Conservation (phyloP, 1,140 invertebrate genomes). For the Pseudomyrmex dendroicus region DNA sequence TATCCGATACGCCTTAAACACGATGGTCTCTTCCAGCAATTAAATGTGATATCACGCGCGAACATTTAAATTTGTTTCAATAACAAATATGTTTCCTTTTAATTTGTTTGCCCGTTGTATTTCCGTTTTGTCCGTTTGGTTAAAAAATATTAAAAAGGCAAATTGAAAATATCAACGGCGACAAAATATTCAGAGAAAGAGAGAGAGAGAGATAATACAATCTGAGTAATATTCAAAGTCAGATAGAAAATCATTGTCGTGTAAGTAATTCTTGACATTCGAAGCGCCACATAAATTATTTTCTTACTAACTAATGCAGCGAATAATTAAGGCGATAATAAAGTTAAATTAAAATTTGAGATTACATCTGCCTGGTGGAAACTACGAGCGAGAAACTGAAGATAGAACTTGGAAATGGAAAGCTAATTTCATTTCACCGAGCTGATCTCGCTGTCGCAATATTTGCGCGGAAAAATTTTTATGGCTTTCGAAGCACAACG, state of each 20-base stretch:
- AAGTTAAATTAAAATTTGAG: slow-evolving; percentile 57
- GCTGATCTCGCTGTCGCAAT: slow-evolving; percentile 51
- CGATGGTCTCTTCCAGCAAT: slow-evolving; percentile 18
- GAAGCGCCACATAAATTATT: slow-evolving; percentile 46
- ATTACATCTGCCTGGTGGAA: slow-evolving; percentile 34
- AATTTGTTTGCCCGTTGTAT: not conserved
- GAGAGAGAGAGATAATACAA: not conserved
- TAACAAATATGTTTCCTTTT: not conserved
- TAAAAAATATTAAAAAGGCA: slow-evolving; percentile 16
- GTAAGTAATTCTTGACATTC: slow-evolving; percentile 32
- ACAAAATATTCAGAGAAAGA: no score
- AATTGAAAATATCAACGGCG: no score
- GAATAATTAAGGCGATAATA: slow-evolving; percentile 56
- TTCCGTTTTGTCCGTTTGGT: not conserved
- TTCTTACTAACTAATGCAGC: slow-evolving; percentile 48
- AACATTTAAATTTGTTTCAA: not conserved
- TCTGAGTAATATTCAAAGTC: slow-evolving; percentile 20
- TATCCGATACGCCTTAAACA: slow-evolving; percentile 20
- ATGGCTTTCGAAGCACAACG: slow-evolving; percentile 39
- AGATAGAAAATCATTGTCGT: slow-evolving; percentile 25
- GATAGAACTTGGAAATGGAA: slow-evolving; percentile 51
- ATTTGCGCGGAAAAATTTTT: slow-evolving; percentile 54
- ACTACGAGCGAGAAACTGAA: slow-evolving; percentile 14
- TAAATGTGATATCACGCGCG: slow-evolving; percentile 18
- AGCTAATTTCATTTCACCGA: slow-evolving; percentile 57